phyloP scores from a whole-genome alignment of 1,140 invertebrate species.

The Sycobia sp. region DNA sequence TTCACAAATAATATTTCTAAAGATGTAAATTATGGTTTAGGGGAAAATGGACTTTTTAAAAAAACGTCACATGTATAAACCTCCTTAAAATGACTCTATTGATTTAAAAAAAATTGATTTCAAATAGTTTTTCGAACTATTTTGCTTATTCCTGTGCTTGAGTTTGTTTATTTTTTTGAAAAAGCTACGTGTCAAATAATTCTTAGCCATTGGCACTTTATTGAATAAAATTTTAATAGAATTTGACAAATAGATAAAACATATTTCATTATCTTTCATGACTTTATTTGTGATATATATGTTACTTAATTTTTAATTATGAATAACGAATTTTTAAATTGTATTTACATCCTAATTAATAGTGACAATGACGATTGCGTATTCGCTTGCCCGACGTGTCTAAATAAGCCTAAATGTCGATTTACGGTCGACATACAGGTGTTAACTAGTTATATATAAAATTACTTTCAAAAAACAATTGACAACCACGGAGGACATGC shows the following conservation, averaged over 20 bases:
- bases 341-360: slow-evolving; percentile 31
- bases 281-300: slow-evolving; percentile 7
- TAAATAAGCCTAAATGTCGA: slow-evolving; percentile 10
- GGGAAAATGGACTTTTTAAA: no score
- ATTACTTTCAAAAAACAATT: slow-evolving; percentile 63
- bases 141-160: background rate
- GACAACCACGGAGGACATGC: slow-evolving; percentile 51
- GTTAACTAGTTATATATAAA: slow-evolving; percentile 30
- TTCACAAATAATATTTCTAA: no score
- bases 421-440: slow-evolving; percentile 31
- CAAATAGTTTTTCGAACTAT: background rate
- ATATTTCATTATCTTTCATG: background rate
- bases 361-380: slow-evolving; percentile 12
- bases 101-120: no score
- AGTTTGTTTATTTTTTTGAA: background rate
- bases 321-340: slow-evolving; percentile 18
- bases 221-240: slow-evolving; percentile 26
- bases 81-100: no score
- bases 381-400: slow-evolving; percentile 8
- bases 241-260: slow-evolving; percentile 12
- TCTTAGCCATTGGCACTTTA: slow-evolving; percentile 28
- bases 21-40: no score
- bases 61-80: no score
- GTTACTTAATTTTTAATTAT: slow-evolving; percentile 7
- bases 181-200: background rate